Evolutionary conservation across 2,888 invertebrate genomes (phyloP), one percentile per base, ranked within the genome.

Genomic region (Epirrhoe alternata): DNA sequence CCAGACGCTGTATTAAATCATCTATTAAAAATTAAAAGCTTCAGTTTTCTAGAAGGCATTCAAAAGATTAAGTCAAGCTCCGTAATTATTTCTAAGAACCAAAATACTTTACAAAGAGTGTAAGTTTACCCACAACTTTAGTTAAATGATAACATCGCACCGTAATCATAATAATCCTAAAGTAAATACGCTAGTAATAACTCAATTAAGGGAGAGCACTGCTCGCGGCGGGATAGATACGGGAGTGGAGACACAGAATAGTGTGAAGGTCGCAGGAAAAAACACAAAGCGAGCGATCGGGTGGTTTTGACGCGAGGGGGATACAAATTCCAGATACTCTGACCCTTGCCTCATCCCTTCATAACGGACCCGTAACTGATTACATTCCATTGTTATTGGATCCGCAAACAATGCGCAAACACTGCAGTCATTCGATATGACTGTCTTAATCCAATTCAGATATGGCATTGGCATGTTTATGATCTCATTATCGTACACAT

Each of bases 171-270:
- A 75, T 86, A 86, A 88, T 85, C 81, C 81, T 69, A 74, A 83
- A 80, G 86, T 86, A 86, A 88, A 86, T 84, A 87, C 80, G 78
- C 79, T 78, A 82, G 81, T 88, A 90, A 91, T 91, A 91, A 91
- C 90, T 91, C 87, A 89, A 92, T 92, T 92, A 91, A 82, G 84
- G 74, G 82, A 84, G 85, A 87, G 86, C 84, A 84, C 82, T 82
- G 82, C 88, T 87, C 77, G 82, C 77, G 80, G 80, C 78, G 72
- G 75, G 67, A 70, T 64, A 61, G 74, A 85, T 83, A 84, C 78
- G 79, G 77, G 79, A 81, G 77, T 49, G 69, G 54, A 73, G 70
- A 71, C 76, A 71, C 64, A 67, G 77, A 53, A 38, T 24, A 64
- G 45, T 61, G 64, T 33, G 60, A 61, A 64, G 61, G 57, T 68